A percentile compares a stretch with the other conserved stretches of the same genome.
phyloP scores from a whole-genome alignment of 1,140 invertebrate genomes.

The Zaprionus capensis region DNA sequence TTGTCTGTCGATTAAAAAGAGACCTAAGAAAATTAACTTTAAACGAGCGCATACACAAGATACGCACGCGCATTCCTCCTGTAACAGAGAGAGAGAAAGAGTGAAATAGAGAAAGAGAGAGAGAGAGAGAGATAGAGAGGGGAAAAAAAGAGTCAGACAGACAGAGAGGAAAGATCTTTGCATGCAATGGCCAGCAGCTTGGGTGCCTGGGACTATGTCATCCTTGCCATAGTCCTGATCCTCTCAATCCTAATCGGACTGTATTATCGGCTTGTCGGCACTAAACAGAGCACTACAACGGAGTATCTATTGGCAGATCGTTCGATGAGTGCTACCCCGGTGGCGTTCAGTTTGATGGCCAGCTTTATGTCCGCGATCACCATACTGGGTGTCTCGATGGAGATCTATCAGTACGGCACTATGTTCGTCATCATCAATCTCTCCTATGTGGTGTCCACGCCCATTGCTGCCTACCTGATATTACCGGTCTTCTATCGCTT shows the following conservation, averaged over 20 bases:
- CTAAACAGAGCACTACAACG: constrained; percentile 92
- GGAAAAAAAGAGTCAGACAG: neutral
- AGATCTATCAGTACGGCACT: constrained; percentile 93
- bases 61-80: neutral
- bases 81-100: neutral
- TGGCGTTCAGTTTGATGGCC: constrained; percentile 94
- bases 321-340: constrained; percentile 87
- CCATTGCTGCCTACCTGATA: constrained; percentile 91
- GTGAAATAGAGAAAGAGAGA: neutral
- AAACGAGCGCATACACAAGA: neutral
- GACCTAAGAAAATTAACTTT: constrained; percentile 10
- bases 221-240: constrained; percentile 87
- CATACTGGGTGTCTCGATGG: constrained; percentile 93
- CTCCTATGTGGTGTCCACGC: constrained; percentile 92
- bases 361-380: constrained; percentile 98
- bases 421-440: constrained; percentile 94
- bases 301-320: constrained; percentile 77
- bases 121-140: neutral
- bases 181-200: constrained; percentile 57
- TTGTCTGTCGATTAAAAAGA: constrained; percentile 57
- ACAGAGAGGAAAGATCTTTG: neutral
- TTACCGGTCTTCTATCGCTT: constrained; percentile 95
- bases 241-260: constrained; percentile 90
- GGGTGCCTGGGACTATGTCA: constrained; percentile 87
- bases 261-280: constrained; percentile 93